These are phyloP conservation scores for Paramormyrops hopkinsi DNA, from an alignment of 2,797 vertebrate species.

Conservation along the genomic window DNA sequence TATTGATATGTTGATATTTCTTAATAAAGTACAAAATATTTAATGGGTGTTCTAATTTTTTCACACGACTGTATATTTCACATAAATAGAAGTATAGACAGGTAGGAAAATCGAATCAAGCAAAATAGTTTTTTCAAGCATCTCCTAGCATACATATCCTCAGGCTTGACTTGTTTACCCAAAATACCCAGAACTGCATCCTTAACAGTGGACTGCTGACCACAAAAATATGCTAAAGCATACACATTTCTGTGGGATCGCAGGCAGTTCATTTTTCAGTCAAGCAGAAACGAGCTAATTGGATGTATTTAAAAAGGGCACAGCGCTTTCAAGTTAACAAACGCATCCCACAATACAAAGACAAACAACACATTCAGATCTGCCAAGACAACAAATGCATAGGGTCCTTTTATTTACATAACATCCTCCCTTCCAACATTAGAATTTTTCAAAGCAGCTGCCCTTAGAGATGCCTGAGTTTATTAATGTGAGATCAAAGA, in stretches of 20 bases:
- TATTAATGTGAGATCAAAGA: slow-evolving; percentile 33
- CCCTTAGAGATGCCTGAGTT: not conserved
- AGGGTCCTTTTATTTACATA: slow-evolving; percentile 6
- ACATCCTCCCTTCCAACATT: slow-evolving; percentile 5
- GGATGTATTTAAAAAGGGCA: not conserved
- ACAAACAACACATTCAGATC: slow-evolving; percentile 4
- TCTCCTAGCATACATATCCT: not conserved
- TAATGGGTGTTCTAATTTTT: not conserved
- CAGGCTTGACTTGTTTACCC: not conserved
- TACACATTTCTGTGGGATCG: not conserved
- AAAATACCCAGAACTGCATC: not conserved
- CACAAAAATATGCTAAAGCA: not conserved
- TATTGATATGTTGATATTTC: not conserved
- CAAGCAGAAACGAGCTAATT: slow-evolving; percentile 22
- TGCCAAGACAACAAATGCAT: slow-evolving; percentile 4
- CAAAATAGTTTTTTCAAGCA: not conserved
- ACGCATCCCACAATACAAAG: not conserved
- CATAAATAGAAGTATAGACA: not conserved
- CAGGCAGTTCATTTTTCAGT: slow-evolving; percentile 1
- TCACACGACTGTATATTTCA: not conserved
- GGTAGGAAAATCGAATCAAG: not conserved
- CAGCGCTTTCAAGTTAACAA: slow-evolving; percentile 3
- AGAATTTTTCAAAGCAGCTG: not conserved
- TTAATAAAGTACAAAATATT: not conserved
- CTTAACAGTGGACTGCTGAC: not conserved